Percentiles rank a stretch among this genome's conserved stretches.
These are phyloP conservation scores for Silurus glanis DNA, from an alignment of 2,113 vertebrate species.

Conservation along the genomic window DNA sequence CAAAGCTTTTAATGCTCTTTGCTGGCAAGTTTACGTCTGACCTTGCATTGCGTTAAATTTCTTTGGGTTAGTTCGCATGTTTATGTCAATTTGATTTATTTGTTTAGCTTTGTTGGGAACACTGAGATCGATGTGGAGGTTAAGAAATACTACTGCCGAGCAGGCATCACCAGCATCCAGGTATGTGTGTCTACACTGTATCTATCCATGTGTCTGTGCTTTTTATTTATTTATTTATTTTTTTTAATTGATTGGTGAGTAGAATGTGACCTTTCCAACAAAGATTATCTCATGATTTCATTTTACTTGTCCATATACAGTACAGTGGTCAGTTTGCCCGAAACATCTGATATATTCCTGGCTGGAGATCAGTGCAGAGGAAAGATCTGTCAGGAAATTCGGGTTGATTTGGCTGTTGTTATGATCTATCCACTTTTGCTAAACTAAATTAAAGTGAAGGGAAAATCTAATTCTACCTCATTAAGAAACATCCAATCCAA, in stretches of 20 bases:
- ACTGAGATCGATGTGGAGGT: constrained; percentile 94
- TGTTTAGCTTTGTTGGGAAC: constrained; percentile 90
- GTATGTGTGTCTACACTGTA: constrained; percentile 60
- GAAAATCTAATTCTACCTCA: too few relatives aligned
- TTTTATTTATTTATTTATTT: background rate
- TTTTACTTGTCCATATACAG: background rate
- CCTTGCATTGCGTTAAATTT: background rate
- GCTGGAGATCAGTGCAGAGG: background rate
- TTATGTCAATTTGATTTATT: constrained; percentile 36
- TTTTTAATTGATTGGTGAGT: background rate
- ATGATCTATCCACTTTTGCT: background rate
- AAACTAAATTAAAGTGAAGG: background rate
- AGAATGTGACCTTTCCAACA: background rate
- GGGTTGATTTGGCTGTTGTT: background rate
- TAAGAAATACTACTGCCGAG: constrained; percentile 95
- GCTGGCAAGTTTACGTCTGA: background rate
- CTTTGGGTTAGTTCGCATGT: background rate
- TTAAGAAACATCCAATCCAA: too few relatives aligned
- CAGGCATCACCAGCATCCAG: constrained; percentile 96
- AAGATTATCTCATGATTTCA: background rate
- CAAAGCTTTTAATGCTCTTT: background rate
- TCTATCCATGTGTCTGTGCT: background rate
- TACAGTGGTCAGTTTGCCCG: background rate
- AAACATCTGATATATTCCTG: background rate
- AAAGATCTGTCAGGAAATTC: background rate